Percentiles rank a stretch among this genome's conserved stretches.
These are phyloP conservation scores for Magallana angulata DNA, from an alignment of 1,140 invertebrate genomes.

Conservation along the genomic window DNA sequence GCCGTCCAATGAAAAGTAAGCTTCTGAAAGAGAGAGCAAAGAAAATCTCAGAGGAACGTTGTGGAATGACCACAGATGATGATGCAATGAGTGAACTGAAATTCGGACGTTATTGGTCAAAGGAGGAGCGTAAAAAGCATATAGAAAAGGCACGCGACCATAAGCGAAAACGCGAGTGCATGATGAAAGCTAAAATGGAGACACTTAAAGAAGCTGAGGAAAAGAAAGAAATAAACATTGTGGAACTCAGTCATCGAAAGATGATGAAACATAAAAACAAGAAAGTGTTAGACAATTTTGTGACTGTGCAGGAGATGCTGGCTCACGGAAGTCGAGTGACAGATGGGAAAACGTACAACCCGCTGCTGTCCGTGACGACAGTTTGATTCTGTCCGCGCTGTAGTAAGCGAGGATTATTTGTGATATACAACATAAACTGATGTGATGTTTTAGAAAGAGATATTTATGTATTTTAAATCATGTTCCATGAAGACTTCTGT, in stretches of 20 bases:
- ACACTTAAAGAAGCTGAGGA: constrained; percentile 77
- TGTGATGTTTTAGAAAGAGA: constrained; percentile 9
- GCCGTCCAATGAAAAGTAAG: constrained; percentile 85
- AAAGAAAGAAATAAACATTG: constrained; percentile 77
- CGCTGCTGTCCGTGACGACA: constrained; percentile 78
- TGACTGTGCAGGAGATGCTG: constrained; percentile 81
- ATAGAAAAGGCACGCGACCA: constrained; percentile 86
- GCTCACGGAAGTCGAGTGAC: constrained; percentile 79
- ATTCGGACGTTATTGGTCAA: constrained; percentile 89
- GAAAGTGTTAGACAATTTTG: constrained; percentile 81
- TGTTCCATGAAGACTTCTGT: background rate
- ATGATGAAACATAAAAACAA: constrained; percentile 80
- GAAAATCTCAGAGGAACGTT: constrained; percentile 85
- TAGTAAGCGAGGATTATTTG: background rate
- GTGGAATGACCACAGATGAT: constrained; percentile 89
- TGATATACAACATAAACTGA: constrained; percentile 9
- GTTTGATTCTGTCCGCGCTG: constrained; percentile 66
- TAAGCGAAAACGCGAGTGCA: constrained; percentile 79
- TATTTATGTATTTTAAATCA: background rate
- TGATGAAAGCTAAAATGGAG: constrained; percentile 77
- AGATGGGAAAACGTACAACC: constrained; percentile 75
- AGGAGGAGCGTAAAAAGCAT: constrained; percentile 89
- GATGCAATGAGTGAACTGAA: constrained; percentile 91
- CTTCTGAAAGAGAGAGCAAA: constrained; percentile 86
- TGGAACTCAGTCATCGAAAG: constrained; percentile 81